A percentile compares a stretch with the other conserved stretches of the same genome.
phyloP scores from a whole-genome alignment of 2,888 invertebrate species.

The Epiblema foenella region DNA sequence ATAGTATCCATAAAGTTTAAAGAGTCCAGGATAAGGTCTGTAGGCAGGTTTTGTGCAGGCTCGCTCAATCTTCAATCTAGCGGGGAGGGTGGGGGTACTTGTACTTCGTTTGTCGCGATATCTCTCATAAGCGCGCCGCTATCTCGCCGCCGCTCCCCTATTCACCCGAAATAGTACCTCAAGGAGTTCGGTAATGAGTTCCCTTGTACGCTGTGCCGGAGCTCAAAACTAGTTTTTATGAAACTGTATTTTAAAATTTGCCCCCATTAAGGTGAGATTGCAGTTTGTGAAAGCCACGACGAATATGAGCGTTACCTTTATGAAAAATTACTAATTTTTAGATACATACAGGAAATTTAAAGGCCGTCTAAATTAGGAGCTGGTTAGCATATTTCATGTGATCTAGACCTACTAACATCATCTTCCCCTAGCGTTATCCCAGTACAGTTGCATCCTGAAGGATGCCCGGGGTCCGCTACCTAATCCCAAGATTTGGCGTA shows the following conservation, averaged over 20 bases:
- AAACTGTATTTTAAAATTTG: constrained; percentile 71
- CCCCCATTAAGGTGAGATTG: constrained; percentile 47
- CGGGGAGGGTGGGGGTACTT: constrained; percentile 51
- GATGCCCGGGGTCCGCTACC: too few relatives aligned
- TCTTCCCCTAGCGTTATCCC: too few relatives aligned
- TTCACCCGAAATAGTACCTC: constrained; percentile 83
- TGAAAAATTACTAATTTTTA: constrained; percentile 2
- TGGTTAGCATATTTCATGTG: background rate
- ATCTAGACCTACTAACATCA: too few relatives aligned
- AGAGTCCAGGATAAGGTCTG: constrained; percentile 32
- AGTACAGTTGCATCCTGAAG: too few relatives aligned
- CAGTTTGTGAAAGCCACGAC: constrained; percentile 23
- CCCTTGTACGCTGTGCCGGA: constrained; percentile 68
- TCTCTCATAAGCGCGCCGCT: constrained; percentile 77
- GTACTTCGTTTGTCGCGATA: constrained; percentile 82
- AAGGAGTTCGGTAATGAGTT: constrained; percentile 82
- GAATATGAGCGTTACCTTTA: constrained; percentile 24
- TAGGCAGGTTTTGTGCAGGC: constrained; percentile 30
- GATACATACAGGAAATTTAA: constrained; percentile 2
- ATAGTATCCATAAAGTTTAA: constrained; percentile 42
- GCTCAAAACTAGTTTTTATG: constrained; percentile 67
- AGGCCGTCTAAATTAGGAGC: constrained; percentile 13
- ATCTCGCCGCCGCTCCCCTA: constrained; percentile 72
- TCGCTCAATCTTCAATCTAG: constrained; percentile 44
- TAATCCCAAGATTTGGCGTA: too few relatives aligned